Evolutionary conservation across 2,797 vertebrate genomes (phyloP).

Genomic region (Enteromius fasciolatus): DNA sequence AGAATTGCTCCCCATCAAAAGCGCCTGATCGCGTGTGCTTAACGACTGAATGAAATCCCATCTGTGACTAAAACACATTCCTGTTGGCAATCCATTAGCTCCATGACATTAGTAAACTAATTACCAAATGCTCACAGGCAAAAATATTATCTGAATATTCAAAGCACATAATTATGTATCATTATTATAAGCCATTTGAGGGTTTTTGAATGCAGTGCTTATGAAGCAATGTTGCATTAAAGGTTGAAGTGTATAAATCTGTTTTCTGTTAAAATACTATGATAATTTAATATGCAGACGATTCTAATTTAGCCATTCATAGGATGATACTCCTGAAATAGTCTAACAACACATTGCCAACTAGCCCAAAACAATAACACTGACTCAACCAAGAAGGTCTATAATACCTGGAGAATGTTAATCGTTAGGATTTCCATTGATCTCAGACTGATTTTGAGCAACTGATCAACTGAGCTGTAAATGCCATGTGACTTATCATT

Average conservation of each 20-base stretch:
- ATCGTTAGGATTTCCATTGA: not conserved
- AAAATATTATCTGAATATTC: slow-evolving; percentile 27
- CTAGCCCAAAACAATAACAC: not conserved
- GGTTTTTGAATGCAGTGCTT: slow-evolving; percentile 15
- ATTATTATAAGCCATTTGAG: slow-evolving; percentile 17
- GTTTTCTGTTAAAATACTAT: not conserved
- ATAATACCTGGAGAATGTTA: not conserved
- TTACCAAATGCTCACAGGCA: slow-evolving; percentile 34
- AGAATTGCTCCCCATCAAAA: slow-evolving; percentile 15
- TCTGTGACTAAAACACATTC: slow-evolving; percentile 36
- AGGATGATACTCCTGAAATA: not conserved
- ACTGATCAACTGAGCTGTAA: not conserved
- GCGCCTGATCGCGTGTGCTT: not conserved
- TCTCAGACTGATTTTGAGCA: not conserved
- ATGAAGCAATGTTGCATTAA: slow-evolving; percentile 4
- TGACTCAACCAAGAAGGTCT: not conserved
- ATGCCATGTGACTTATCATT: not conserved
- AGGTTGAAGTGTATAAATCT: slow-evolving; percentile 7
- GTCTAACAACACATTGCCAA: not conserved
- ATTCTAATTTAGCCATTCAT: not conserved
- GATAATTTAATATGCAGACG: not conserved
- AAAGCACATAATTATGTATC: slow-evolving; percentile 35
- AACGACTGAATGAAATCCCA: slow-evolving; percentile 24
- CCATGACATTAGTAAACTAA: slow-evolving; percentile 41
- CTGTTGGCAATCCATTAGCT: slow-evolving; percentile 41